Conservation (phyloP, 2,113 vertebrate species). For the Solea senegalensis region DNA sequence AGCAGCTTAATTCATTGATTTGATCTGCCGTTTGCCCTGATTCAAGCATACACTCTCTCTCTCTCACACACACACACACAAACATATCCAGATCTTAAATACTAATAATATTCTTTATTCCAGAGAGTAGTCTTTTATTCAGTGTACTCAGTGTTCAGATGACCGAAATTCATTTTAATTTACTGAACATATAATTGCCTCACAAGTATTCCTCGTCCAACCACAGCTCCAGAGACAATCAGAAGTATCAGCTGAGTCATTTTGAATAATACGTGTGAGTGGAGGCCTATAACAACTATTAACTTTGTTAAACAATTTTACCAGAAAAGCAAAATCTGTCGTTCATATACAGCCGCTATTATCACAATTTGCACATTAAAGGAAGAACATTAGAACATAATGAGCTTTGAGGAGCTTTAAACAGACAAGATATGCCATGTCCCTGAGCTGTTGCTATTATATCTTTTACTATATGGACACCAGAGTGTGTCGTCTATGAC, state of each 20-base stretch:
- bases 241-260: constrained; percentile 11
- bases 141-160: constrained; percentile 79
- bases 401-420: too few relatives aligned
- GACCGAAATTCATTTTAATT: constrained; percentile 85
- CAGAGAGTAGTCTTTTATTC: constrained; percentile 81
- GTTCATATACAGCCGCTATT: not conserved
- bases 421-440: too few relatives aligned
- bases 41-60: constrained; percentile 73
- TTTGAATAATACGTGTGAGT: constrained; percentile 14
- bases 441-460: too few relatives aligned
- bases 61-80: constrained; percentile 54
- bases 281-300: constrained; percentile 21
- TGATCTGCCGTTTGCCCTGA: constrained; percentile 80
- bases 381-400: not conserved
- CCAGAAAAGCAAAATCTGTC: not conserved
- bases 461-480: too few relatives aligned
- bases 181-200: constrained; percentile 89
- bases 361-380: constrained; percentile 28
- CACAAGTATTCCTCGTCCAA: constrained; percentile 87
- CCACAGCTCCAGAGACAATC: constrained; percentile 49
- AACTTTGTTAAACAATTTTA: constrained; percentile 31
- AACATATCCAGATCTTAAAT: constrained; percentile 83
- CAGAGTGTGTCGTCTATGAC: too few relatives aligned
- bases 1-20: constrained; percentile 94
- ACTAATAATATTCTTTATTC: constrained; percentile 87